Conservation (phyloP, 37 sponge, comb jelly and placozoan genomes). For the Hexactinellida sp. region DNA sequence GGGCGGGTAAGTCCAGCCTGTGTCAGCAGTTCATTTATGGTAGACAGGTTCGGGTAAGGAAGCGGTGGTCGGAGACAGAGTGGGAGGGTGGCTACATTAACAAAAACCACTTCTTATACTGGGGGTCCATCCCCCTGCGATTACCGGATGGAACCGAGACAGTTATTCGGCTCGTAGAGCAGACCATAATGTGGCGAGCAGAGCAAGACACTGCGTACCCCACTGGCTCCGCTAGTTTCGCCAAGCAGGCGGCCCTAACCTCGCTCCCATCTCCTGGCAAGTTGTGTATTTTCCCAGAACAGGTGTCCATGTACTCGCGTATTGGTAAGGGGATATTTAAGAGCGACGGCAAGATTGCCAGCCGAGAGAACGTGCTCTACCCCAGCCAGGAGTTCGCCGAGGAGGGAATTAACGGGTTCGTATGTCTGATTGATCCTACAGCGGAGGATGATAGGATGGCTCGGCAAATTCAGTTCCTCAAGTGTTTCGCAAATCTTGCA, state of each 20-base stretch:
- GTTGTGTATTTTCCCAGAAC: neutral
- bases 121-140: neutral
- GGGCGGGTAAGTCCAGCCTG: neutral
- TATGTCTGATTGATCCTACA: neutral
- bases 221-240: neutral
- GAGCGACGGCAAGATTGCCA: neutral
- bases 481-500: neutral
- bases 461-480: neutral
- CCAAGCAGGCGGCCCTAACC: neutral
- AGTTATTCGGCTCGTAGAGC: neutral
- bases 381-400: neutral
- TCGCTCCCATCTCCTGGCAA: neutral
- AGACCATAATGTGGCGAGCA: neutral
- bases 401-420: neutral
- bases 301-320: neutral
- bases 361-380: neutral
- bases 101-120: conserved; percentile 10
- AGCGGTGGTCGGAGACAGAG: neutral
- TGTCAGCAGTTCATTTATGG: conserved; percentile 1
- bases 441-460: neutral
- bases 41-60: neutral
- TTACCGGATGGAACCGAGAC: neutral
- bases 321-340: neutral
- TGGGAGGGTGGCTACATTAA: neutral
- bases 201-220: neutral